Base-by-base conservation (phyloP, 2,113 vertebrate genomes). In the Passer domesticus region DNA sequence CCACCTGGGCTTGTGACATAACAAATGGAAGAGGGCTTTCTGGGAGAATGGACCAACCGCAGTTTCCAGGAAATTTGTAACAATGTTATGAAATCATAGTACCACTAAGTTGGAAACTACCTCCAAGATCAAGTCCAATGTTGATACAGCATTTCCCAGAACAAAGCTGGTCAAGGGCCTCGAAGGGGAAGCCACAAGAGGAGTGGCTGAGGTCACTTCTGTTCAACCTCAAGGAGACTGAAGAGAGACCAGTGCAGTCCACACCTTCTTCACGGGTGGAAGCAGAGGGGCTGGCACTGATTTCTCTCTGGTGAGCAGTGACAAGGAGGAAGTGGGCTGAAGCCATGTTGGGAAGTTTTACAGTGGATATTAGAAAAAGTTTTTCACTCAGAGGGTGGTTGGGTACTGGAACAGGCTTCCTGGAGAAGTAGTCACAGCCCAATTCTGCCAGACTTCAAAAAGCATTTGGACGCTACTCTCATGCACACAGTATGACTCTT, bases 141-240 rank as follows among this genome's bases (percentile, higher is more conserved):
- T 27, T 66, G 52, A 59, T 68, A 64, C 0, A 1, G 10, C 30
- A 64, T 59, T 63, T 89, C 55, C 53, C 52, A 44, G 30, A 82
- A 35, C 13, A 62, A n/a, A 73, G 27, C 4, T 13, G 17, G 13
- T 52, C 46, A 82, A 52, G 20, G 13, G 11, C 16, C 46, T 67
- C 17, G 23, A 74, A 59, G 37, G 23, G 19, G 15, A 56, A 80
- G 49, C 30, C 9, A 6, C 20, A 35, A 0, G 2, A 64, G 58
- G 21, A 37, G 18, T 0, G 0, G 18, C 31, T 66, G 59, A 58
- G 44, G 7, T 28, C 44, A 44, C 27, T 39, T 21, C 31, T 52
- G 22, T 6, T 59, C 68, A 39, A 23, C 33, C 44, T 39, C 46
- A 33, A 56, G 19, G 53, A 67, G 27, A 39, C 37, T 52, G 33